Conservation (phyloP, 2,797 vertebrate species). For the Pangasius larnaudii region DNA sequence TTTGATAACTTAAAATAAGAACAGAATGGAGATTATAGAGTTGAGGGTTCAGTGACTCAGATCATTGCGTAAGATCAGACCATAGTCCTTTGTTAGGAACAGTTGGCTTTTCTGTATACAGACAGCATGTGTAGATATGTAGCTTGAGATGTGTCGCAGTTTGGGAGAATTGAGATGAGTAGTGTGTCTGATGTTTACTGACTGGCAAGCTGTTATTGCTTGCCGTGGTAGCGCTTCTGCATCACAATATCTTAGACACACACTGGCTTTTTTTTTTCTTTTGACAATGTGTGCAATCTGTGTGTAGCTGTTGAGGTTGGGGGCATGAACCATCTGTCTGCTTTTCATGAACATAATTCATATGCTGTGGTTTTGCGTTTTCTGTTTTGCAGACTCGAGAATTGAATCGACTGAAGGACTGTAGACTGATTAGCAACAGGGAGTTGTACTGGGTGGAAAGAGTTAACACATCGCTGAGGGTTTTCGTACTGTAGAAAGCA, state of each 20-base stretch:
- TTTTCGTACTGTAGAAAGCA: neutral
- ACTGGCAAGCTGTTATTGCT: slow-evolving; percentile 67
- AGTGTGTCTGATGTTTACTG: slow-evolving; percentile 63
- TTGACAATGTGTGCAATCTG: slow-evolving; percentile 38
- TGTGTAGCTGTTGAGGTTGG: slow-evolving; percentile 58
- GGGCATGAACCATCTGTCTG: slow-evolving; percentile 52
- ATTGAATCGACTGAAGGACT: slow-evolving; percentile 2
- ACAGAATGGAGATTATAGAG: neutral
- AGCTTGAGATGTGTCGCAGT: slow-evolving; percentile 23
- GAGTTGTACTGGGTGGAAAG: neutral
- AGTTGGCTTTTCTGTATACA: neutral
- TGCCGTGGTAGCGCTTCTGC: slow-evolving; percentile 57
- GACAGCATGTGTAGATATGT: neutral
- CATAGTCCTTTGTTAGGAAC: neutral
- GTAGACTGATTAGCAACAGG: neutral
- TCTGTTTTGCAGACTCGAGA: slow-evolving; percentile 11
- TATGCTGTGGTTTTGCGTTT: slow-evolving; percentile 13
- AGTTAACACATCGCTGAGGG: no score
- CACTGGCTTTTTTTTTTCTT: neutral
- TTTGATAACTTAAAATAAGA: neutral
- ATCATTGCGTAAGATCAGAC: neutral
- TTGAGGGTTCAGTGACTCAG: neutral
- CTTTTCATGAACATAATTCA: slow-evolving; percentile 39
- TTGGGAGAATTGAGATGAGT: slow-evolving; percentile 51
- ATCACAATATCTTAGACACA: slow-evolving; percentile 57